Percentiles rank a stretch among this genome's conserved stretches.
phyloP scores from a whole-genome alignment of 1,140 invertebrate genomes.

The Trichomalopsis sarcophagae region DNA sequence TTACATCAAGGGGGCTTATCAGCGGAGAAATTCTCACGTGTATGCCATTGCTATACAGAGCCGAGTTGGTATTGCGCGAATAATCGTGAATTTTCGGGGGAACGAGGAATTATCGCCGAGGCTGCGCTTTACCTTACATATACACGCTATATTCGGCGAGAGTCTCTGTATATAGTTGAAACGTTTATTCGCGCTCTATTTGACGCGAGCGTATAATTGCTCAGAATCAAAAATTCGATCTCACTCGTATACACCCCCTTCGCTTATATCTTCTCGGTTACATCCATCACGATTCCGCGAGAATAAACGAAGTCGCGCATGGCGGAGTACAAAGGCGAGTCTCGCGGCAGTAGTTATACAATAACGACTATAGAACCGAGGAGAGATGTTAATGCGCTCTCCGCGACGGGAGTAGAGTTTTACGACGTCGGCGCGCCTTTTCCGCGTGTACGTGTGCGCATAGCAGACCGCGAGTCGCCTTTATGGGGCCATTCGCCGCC shows the following conservation, averaged over 20 bases:
- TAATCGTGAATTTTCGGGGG: not conserved
- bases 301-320: no score
- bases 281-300: no score
- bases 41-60: not conserved
- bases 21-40: not conserved
- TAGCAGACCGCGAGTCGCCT: not conserved
- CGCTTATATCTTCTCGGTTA: no score
- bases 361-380: not conserved
- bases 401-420: not conserved
- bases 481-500: slow-evolving; percentile 3
- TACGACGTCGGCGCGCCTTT: not conserved
- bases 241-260: no score
- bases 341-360: not conserved
- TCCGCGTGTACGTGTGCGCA: not conserved
- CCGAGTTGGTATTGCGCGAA: not conserved
- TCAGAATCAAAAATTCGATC: no score
- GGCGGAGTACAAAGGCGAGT: not conserved
- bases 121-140: no score
- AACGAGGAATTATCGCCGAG: not conserved
- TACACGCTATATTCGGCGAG: no score
- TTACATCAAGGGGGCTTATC: not conserved
- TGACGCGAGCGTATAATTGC: no score
- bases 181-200: no score
- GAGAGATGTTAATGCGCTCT: not conserved
- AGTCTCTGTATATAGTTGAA: no score